Conservation (phyloP, 2,888 invertebrate genomes). For the Drosophila falleni region DNA sequence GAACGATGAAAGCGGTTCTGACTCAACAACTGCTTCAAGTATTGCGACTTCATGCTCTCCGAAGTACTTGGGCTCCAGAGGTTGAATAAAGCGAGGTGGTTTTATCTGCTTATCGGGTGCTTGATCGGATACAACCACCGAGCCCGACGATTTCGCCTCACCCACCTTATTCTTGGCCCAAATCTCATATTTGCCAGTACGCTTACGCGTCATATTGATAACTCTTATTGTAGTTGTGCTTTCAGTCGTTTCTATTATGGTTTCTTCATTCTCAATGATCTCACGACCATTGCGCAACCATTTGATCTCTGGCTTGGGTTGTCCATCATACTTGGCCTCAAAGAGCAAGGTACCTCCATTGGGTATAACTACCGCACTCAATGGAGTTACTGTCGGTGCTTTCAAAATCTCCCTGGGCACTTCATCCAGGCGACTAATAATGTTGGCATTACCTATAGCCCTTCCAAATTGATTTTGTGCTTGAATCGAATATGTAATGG, state of each 20-base stretch:
- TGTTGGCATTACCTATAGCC: conserved; percentile 91
- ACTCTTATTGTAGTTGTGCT: conserved; percentile 89
- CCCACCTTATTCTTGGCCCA: conserved; percentile 91
- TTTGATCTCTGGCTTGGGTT: conserved; percentile 90
- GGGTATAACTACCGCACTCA: conserved; percentile 91
- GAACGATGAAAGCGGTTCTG: conserved; percentile 92
- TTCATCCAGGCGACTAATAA: conserved; percentile 87
- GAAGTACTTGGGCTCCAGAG: conserved; percentile 90
- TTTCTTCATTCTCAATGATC: conserved; percentile 88
- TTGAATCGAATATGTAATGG: conserved; percentile 89
- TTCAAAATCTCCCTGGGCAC: conserved; percentile 85
- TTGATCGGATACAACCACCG: conserved; percentile 90
- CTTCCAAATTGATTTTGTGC: conserved; percentile 91
- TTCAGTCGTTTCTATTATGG: conserved; percentile 87
- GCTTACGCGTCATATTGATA: conserved; percentile 89
- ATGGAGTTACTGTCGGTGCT: conserved; percentile 92
- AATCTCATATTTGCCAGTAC: conserved; percentile 95
- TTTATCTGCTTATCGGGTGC: conserved; percentile 87
- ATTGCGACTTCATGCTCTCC: conserved; percentile 91
- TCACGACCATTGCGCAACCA: conserved; percentile 95
- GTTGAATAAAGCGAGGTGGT: conserved; percentile 91
- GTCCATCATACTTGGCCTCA: conserved; percentile 90
- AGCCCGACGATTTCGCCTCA: conserved; percentile 92
- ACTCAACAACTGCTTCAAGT: conserved; percentile 91
- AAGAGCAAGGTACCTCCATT: conserved; percentile 90